These are phyloP conservation scores for Carcharodon carcharias DNA, from an alignment of 2,797 vertebrate genomes.

Conservation along the genomic window DNA sequence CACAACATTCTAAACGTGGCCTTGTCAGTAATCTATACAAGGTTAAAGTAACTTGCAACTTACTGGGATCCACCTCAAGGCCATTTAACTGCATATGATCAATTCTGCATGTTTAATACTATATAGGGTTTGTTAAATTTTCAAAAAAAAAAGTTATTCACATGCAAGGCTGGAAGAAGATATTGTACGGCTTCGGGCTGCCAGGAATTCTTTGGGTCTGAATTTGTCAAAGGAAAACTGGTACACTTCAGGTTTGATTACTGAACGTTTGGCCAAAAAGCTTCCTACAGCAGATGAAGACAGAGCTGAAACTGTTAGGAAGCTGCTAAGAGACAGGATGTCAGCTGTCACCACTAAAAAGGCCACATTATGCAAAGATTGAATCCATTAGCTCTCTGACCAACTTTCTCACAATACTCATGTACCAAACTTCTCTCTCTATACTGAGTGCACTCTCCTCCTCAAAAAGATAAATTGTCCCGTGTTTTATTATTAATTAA, in stretches of 20 bases:
- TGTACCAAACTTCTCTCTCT: neutral
- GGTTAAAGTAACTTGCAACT: neutral
- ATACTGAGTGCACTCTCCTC: neutral
- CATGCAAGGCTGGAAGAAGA: neutral
- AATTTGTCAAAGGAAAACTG: neutral
- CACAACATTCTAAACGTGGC: neutral
- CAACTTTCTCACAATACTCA: constrained; percentile 34
- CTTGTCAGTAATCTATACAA: neutral
- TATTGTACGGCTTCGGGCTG: neutral
- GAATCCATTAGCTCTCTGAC: constrained; percentile 33
- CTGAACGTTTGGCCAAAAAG: neutral
- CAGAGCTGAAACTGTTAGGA: constrained; percentile 31
- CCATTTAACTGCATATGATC: neutral
- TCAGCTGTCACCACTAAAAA: constrained; percentile 35
- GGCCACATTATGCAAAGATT: constrained; percentile 25
- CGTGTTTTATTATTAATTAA: neutral
- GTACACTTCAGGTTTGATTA: neutral
- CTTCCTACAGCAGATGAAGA: neutral
- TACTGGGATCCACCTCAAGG: neutral
- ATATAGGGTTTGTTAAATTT: neutral
- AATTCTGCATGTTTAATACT: neutral
- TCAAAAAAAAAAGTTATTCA: neutral
- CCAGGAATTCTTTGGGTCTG: neutral
- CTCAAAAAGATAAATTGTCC: neutral
- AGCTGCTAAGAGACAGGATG: constrained; percentile 23